A percentile compares a stretch with the other conserved stretches of the same genome.
phyloP scores from a whole-genome alignment of 2,888 invertebrate species.

The Meloe dianella region DNA sequence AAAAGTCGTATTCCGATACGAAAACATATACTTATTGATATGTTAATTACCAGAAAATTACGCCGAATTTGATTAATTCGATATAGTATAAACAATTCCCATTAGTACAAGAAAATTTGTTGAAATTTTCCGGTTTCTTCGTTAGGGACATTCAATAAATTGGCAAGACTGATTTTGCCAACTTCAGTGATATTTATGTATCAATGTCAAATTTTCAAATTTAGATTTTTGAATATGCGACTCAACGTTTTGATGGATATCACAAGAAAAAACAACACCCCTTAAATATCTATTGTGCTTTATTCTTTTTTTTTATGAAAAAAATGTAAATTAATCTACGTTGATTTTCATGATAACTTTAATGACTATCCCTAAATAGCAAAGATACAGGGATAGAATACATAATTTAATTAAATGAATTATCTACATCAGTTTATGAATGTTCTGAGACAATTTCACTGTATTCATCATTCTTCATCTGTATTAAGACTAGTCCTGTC shows the following conservation, averaged over 20 bases:
- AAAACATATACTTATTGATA: neutral
- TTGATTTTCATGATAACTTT: constrained; percentile 45
- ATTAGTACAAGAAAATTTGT: neutral
- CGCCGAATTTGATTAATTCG: neutral
- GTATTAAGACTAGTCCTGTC: constrained; percentile 47
- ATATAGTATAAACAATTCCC: neutral
- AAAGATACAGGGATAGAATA: constrained; percentile 46
- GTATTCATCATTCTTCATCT: constrained; percentile 21
- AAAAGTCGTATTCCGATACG: neutral
- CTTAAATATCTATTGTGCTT: constrained; percentile 49
- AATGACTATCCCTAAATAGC: constrained; percentile 48
- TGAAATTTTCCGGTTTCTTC: neutral
- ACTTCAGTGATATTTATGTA: neutral
- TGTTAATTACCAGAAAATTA: neutral
- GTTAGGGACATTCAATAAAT: neutral
- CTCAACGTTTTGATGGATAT: no score
- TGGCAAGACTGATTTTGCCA: neutral
- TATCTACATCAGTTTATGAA: constrained; percentile 50
- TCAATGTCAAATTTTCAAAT: neutral
- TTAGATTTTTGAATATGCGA: no score
- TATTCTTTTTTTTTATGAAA: constrained; percentile 71
- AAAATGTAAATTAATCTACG: constrained; percentile 73
- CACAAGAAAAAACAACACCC: neutral
- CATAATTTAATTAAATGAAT: constrained; percentile 46
- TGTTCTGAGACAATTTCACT: constrained; percentile 24